Evolutionary conservation across 2,797 vertebrate genomes (phyloP).

Genomic region (Poecilia wingei): DNA sequence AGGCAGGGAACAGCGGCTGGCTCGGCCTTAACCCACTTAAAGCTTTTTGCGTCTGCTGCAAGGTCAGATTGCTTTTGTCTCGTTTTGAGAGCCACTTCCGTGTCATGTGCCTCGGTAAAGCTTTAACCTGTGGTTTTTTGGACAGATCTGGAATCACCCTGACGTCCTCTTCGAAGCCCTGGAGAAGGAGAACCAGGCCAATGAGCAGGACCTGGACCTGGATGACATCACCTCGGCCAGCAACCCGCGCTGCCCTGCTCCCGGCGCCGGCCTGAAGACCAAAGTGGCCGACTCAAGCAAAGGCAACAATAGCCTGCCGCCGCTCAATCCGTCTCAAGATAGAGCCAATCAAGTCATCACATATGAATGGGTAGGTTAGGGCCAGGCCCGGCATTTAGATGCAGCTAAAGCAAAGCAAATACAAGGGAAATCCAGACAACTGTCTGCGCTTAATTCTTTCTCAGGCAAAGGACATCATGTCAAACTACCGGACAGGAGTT

Average conservation of each 20-base stretch:
- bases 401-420: not conserved
- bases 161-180: constrained; percentile 96
- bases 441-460: not conserved
- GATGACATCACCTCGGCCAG: constrained; percentile 90
- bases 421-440: not conserved
- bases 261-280: constrained; percentile 79
- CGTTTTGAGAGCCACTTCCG: not conserved
- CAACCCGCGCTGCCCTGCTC: constrained; percentile 82
- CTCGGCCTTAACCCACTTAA: constrained; percentile 97
- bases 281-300: constrained; percentile 90
- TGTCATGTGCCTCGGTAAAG: not conserved
- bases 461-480: constrained; percentile 95
- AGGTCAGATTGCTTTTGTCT: constrained; percentile 79
- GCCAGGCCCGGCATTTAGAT: not conserved
- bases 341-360: constrained; percentile 96
- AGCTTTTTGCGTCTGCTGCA: constrained; percentile 98
- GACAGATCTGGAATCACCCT: constrained; percentile 98
- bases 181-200: constrained; percentile 95
- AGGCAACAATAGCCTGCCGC: constrained; percentile 81
- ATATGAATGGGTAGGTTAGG: constrained; percentile 93
- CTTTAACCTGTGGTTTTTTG: not conserved
- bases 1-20: constrained; percentile 97
- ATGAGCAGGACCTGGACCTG: constrained; percentile 95
- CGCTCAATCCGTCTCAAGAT: constrained; percentile 90
- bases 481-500: constrained; percentile 89